Conservation (phyloP, 2,113 vertebrate species). For the Falcunculus frontatus region DNA sequence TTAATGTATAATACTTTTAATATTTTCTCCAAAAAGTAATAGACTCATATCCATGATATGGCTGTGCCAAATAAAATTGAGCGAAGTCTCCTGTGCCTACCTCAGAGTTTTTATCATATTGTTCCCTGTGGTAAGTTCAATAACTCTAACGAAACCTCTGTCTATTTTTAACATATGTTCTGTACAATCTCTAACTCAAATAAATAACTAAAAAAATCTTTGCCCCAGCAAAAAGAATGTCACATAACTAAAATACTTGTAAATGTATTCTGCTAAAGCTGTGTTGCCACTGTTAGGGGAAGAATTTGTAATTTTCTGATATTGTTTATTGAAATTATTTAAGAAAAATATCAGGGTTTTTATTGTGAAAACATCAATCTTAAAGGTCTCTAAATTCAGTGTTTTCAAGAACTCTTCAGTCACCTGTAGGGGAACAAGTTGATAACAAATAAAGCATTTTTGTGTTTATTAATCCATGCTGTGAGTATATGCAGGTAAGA, state of each 20-base stretch:
- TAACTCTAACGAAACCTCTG: constrained; percentile 4
- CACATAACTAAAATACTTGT: neutral
- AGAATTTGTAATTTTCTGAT: neutral
- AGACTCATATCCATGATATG: neutral
- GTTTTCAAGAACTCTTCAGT: neutral
- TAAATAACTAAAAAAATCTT: constrained; percentile 3
- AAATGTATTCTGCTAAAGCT: neutral
- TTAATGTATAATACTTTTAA: neutral
- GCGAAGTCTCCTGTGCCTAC: neutral
- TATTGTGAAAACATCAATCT: neutral
- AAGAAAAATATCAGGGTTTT: neutral
- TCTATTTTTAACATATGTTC: neutral
- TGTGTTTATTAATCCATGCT: neutral
- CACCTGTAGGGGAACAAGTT: neutral
- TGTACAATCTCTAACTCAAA: neutral
- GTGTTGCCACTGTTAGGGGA: neutral
- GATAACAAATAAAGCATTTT: neutral
- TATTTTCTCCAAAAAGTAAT: neutral
- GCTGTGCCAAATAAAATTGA: neutral
- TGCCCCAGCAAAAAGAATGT: neutral
- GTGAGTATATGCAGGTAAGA: neutral
- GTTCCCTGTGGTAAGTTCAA: constrained; percentile 14
- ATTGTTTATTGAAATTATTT: neutral
- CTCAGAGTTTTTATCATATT: neutral
- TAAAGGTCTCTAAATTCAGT: neutral